Evolutionary conservation across 2,888 invertebrate species (phyloP).

Genomic region (Luperina testacea): DNA sequence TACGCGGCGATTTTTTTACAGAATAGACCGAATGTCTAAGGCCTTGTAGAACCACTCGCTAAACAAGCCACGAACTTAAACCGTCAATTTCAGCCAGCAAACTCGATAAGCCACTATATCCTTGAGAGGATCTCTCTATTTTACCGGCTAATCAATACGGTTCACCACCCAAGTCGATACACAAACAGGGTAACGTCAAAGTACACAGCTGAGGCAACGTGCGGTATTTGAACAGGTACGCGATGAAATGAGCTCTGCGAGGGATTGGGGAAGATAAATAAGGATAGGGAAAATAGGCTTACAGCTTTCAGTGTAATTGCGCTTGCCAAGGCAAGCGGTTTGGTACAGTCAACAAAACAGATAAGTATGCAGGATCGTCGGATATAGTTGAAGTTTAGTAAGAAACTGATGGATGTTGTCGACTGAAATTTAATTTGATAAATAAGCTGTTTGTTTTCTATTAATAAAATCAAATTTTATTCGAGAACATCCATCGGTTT

Average conservation of each 20-base stretch:
- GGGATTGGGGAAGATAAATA: constrained; percentile 37
- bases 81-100: not conserved
- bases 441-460: too few relatives aligned
- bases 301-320: constrained; percentile 42
- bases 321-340: constrained; percentile 9
- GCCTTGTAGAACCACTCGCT: not conserved
- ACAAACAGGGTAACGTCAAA: constrained; percentile 44
- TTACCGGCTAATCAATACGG: constrained; percentile 43
- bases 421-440: too few relatives aligned
- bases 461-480: too few relatives aligned
- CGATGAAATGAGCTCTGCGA: constrained; percentile 24
- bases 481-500: too few relatives aligned
- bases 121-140: constrained; percentile 7
- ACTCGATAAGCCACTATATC: not conserved
- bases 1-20: not conserved
- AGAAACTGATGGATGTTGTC: too few relatives aligned
- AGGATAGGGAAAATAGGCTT: constrained; percentile 22
- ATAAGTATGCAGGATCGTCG: too few relatives aligned
- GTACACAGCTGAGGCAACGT: constrained; percentile 29
- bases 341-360: not conserved
- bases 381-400: too few relatives aligned
- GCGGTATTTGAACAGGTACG: constrained; percentile 49
- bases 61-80: not conserved
- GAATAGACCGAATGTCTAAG: not conserved
- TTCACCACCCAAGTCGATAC: constrained; percentile 28